Base-by-base conservation (phyloP, 2,888 invertebrate species). In the Trissonchulus latispiculum region DNA sequence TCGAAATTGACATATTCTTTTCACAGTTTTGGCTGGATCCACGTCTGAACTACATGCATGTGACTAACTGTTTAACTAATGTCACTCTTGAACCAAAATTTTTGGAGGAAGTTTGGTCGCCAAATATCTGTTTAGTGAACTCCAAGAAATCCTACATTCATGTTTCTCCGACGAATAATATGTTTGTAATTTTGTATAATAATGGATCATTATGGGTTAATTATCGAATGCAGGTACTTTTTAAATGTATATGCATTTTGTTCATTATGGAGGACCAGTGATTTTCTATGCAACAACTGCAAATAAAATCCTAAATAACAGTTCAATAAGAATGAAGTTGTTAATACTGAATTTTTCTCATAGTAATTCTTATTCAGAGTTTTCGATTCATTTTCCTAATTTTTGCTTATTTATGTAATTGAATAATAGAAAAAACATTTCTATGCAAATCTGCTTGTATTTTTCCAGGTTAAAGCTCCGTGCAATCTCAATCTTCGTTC, bases 151-250 rank as follows among this genome's bases (percentile, higher is more conserved):
- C 81, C 31, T 77, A 77, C 35, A 79, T 81, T 8, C 82, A 82
- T 74, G 73, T 78, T 3, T 81, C 81, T 23, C 82, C 82, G n/a
- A 79, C 81, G 15, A 79, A 80, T 72, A 82, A 82, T 75, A 80
- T 82, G 73, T 78, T 80, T 78, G 78, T 80, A 72, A 79, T 79
- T 36, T 73, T 80, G 2, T 79, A 80, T 69, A 78, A 78, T 79
- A 80, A 81, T 70, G 81, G 82, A 33, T 81, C 81, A 29, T 78
- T 82, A 1, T 82, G 82, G 82, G 76, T 80, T 64, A 82, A 82
- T 72, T 81, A 82, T 74, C 79, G 82, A 2, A 75, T 82, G 70
- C 77, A 78, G 18, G 48, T 48, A 23, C 8, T 8, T 48, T 48
- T n/a, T n/a, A n/a, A n/a, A n/a, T n/a, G n/a, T n/a, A n/a, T n/a